Evolutionary conservation across 2,797 vertebrate genomes (phyloP).

Genomic region (Acridotheres tristis): DNA sequence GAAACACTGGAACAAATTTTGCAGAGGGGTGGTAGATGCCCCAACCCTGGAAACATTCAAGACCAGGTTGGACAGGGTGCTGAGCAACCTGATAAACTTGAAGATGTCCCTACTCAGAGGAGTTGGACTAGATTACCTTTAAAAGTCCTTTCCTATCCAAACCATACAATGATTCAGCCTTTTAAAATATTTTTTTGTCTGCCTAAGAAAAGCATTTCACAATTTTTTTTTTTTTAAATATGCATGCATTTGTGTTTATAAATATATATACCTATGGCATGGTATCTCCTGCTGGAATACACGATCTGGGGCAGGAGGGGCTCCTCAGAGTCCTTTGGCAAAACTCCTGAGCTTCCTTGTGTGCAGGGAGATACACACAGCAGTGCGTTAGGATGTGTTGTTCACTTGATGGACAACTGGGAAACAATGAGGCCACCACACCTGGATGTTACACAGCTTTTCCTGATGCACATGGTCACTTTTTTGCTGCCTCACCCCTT

Average conservation of each 20-base stretch:
- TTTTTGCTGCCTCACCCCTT: background rate
- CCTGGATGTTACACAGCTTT: background rate
- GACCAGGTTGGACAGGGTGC: too few species aligned
- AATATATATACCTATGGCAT: background rate
- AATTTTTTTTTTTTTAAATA: background rate
- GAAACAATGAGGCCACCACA: background rate
- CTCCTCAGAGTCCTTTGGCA: background rate
- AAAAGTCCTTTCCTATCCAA: background rate
- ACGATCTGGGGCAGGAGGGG: background rate
- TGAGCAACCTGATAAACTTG: background rate
- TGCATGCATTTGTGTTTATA: rapidly evolving
- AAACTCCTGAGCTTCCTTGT: background rate
- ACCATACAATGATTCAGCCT: background rate
- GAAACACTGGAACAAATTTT: background rate
- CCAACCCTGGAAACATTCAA: background rate
- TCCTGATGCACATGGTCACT: background rate
- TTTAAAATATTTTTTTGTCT: background rate
- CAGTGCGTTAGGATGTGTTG: rapidly evolving
- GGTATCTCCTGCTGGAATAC: background rate
- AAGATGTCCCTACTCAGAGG: background rate
- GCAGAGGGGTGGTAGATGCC: background rate
- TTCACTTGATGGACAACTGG: rapidly evolving
- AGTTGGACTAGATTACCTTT: background rate
- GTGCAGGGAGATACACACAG: background rate
- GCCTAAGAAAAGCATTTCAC: background rate